Base-by-base conservation (phyloP, 2,113 vertebrate species). In the Sialia sialis region DNA sequence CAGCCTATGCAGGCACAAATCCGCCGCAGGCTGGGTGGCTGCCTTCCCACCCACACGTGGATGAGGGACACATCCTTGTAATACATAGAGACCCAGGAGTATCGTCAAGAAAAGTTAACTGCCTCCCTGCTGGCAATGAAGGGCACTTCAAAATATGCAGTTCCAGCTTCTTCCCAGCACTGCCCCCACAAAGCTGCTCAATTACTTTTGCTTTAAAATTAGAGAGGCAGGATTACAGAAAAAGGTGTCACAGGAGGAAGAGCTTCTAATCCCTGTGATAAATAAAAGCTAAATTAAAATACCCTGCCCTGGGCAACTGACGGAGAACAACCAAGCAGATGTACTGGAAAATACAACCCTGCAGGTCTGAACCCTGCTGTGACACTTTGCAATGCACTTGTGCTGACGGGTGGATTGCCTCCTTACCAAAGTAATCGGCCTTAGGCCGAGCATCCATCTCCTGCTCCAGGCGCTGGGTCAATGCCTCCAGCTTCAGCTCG, bases 381-480 rank as follows among this genome's bases (percentile, higher is more conserved):
- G 43, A 66, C 48, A 26, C 48, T 21, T 54, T 0, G 10, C 58
- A 27, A 19, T 0, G 4, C 82, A 27, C 19, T 19, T 25, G 26
- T 5, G 4, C 43, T 5, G 1, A 20, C 6, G 0, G n/a, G 39
- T 1, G 0, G 6, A 27, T 1, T 7, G 23, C 20, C 26, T 59
- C 56, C 95, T 99, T 98, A 99, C 99, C 99, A 36, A 99, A 99
- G 97, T 99, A 99, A 95, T 99, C 99, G 0, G 98, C 98, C 96
- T 98, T 99, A 1, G 98, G 98, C 86, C 98, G 98, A 85, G 98
- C 96, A 80, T 99, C 99, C 99, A 99, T 99, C 97, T 99, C 99
- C 89, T 98, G 98, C 95, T 99, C 99, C 97, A 99, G 98, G 8
- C 98, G 98, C 77, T 99, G 98, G 20, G 99, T 99, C 84, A 99